A percentile compares a stretch with the other conserved stretches of the same genome.
These are phyloP conservation scores for Grammomys dolichurus DNA, from an alignment of 2,113 vertebrate genomes.

Conservation along the genomic window DNA sequence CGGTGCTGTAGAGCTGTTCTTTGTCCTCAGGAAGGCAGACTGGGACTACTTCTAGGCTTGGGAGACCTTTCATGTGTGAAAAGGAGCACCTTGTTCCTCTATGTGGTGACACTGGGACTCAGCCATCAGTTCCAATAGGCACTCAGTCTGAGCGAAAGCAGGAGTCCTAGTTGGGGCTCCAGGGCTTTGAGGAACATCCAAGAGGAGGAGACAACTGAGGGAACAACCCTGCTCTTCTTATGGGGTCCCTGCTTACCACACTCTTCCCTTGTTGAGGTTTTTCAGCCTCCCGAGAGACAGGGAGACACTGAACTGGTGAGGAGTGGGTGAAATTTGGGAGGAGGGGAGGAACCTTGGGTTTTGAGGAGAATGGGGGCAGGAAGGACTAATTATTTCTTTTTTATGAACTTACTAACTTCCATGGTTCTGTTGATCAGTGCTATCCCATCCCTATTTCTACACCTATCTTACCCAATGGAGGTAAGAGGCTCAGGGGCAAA, in stretches of 20 bases:
- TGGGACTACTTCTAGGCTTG: background rate
- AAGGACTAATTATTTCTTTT: too few relatives aligned
- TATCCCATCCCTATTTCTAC: too few relatives aligned
- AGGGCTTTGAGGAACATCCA: conserved; percentile 80
- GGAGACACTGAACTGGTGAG: too few relatives aligned
- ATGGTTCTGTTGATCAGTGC: too few relatives aligned
- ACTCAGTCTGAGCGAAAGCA: conserved; percentile 93
- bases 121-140: conserved; percentile 91
- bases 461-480: conserved; percentile 87
- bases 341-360: too few relatives aligned
- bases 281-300: too few relatives aligned
- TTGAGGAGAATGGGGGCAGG: too few relatives aligned
- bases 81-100: conserved; percentile 90
- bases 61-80: conserved; percentile 68
- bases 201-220: conserved; percentile 35
- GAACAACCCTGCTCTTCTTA: conserved; percentile 61
- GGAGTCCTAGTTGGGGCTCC: conserved; percentile 83
- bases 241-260: conserved; percentile 58
- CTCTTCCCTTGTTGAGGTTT: too few relatives aligned
- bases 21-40: conserved; percentile 79
- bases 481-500: conserved; percentile 89
- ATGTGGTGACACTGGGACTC: conserved; percentile 90
- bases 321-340: too few relatives aligned
- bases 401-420: too few relatives aligned
- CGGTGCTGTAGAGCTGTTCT: conserved; percentile 92